Percentiles rank a stretch among this genome's conserved stretches.
Evolutionary conservation across 2,888 invertebrate species (phyloP).

Genomic region (Toxonevra muliebris): DNA sequence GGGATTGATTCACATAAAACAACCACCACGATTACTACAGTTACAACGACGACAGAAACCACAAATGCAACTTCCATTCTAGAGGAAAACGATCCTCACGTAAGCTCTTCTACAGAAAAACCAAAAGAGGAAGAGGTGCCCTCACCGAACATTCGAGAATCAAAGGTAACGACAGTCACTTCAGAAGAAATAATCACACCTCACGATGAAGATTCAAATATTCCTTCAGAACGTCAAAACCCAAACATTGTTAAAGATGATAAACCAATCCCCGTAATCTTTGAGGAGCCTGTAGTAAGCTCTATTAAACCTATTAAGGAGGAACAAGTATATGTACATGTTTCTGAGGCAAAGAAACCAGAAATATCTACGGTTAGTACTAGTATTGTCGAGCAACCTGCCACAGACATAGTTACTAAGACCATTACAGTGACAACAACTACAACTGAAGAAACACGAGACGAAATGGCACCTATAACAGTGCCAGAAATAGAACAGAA

Average conservation of each 20-base stretch:
- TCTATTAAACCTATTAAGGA: not conserved
- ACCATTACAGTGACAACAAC: constrained; percentile 42
- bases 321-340: not conserved
- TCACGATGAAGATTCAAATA: too few species aligned
- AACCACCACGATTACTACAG: constrained; percentile 27
- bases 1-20: constrained; percentile 3
- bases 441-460: not conserved
- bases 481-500: constrained; percentile 28
- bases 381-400: not conserved
- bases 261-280: too few species aligned
- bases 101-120: too few species aligned
- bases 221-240: too few species aligned
- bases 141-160: not conserved
- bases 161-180: too few species aligned
- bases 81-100: constrained; percentile 33
- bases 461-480: not conserved
- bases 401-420: constrained; percentile 35
- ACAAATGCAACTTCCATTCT: constrained; percentile 44
- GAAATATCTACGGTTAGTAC: not conserved
- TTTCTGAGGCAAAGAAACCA: not conserved
- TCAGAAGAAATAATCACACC: too few species aligned
- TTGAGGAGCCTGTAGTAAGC: too few species aligned
- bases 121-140: constrained; percentile 3
- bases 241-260: too few species aligned
- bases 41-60: constrained; percentile 27